These are phyloP conservation scores for Aurelia aurita complex sp. Pacific DNA, from an alignment of 30 jellyfish, hydroid and myxozoan species.

Conservation along the genomic window DNA sequence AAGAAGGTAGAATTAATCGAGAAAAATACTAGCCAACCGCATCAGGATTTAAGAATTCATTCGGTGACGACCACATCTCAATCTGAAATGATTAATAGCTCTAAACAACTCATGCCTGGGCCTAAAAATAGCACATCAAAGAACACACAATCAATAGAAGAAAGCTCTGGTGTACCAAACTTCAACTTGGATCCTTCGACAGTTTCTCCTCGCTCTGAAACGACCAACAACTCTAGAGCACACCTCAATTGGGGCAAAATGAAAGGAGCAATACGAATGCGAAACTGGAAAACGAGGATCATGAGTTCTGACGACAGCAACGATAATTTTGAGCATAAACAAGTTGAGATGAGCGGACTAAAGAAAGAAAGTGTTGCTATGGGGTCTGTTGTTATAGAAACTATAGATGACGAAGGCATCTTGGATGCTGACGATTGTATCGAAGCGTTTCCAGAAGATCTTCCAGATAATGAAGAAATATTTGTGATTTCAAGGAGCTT, in stretches of 20 bases:
- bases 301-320: background rate
- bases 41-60: no score
- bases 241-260: background rate
- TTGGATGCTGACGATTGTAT: background rate
- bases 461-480: background rate
- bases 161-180: no score
- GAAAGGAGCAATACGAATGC: background rate
- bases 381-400: background rate
- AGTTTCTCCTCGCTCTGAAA: no score
- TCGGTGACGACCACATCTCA: no score
- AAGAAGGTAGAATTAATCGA: no score
- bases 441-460: conserved; percentile 37
- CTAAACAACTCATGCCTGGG: background rate
- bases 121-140: no score
- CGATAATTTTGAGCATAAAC: background rate
- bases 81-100: background rate
- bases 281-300: background rate
- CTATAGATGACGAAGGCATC: background rate
- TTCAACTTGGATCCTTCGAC: no score
- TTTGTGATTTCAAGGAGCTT: conserved; percentile 18
- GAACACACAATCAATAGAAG: no score
- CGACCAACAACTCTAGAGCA: background rate
- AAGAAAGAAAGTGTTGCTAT: background rate
- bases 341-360: background rate
- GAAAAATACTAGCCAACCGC: no score